A percentile compares a stretch with the other conserved stretches of the same genome.
These are phyloP conservation scores for Electrophaes corylata DNA, from an alignment of 2,888 invertebrate genomes.

Conservation along the genomic window DNA sequence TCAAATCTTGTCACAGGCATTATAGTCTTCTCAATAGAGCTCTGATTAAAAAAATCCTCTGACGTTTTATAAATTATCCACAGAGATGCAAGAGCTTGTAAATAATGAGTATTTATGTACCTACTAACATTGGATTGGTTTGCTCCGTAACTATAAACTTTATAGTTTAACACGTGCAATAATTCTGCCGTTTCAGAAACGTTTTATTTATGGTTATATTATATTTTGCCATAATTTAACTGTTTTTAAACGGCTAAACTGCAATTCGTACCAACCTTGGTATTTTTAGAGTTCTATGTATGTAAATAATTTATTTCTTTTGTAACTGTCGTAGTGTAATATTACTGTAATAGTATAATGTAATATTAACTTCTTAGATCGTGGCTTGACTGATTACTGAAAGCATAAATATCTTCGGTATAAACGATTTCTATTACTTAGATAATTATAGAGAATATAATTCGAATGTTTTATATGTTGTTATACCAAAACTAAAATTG, in stretches of 20 bases:
- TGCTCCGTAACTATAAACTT: constrained; percentile 26
- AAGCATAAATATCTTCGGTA: constrained; percentile 49
- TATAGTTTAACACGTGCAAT: constrained; percentile 39
- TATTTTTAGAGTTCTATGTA: constrained; percentile 35
- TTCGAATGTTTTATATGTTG: constrained; percentile 72
- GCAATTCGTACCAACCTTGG: constrained; percentile 38
- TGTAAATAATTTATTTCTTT: constrained; percentile 36
- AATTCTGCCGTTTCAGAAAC: constrained; percentile 30
- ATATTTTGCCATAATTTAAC: constrained; percentile 30
- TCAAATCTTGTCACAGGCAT: neutral
- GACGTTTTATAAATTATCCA: too few species aligned
- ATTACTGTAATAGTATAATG: too few species aligned
- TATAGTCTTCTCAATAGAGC: too few species aligned
- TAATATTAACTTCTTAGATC: constrained; percentile 49
- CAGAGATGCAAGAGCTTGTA: neutral
- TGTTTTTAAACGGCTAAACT: constrained; percentile 27
- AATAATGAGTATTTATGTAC: neutral
- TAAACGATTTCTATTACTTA: constrained; percentile 48
- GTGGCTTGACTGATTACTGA: constrained; percentile 59
- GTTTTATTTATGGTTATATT: constrained; percentile 29
- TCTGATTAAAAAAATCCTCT: too few species aligned
- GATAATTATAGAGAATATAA: constrained; percentile 63
- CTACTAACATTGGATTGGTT: constrained; percentile 16
- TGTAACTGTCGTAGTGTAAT: constrained; percentile 17
- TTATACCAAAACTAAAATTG: constrained; percentile 63